phyloP scores from a whole-genome alignment of 2,888 invertebrate genomes.

The Chrysolina haemoptera region DNA sequence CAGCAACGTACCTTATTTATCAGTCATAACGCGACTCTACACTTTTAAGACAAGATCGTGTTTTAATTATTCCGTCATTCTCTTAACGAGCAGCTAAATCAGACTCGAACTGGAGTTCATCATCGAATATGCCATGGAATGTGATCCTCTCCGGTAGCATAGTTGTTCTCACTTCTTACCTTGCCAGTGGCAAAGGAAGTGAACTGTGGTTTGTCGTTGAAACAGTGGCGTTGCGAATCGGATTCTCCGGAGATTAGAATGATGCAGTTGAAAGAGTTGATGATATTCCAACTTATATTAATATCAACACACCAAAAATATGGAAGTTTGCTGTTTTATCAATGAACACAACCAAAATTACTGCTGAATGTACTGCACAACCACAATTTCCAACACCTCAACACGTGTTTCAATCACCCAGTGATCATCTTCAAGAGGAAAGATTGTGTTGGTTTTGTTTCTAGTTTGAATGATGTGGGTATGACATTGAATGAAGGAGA shows the following conservation, averaged over 20 bases:
- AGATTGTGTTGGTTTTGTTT: too few species aligned
- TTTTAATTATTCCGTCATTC: constrained; percentile 23
- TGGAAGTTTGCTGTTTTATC: too few species aligned
- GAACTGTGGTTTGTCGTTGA: constrained; percentile 19
- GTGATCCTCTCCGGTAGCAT: constrained; percentile 31
- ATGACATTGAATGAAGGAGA: too few species aligned
- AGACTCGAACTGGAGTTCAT: constrained; percentile 31
- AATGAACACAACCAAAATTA: too few species aligned
- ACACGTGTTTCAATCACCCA: too few species aligned
- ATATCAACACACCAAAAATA: too few species aligned
- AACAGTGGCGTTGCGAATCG: constrained; percentile 9
- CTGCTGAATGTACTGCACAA: too few species aligned
- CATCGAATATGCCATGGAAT: constrained; percentile 35
- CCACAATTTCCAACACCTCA: too few species aligned
- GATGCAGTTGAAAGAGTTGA: not conserved
- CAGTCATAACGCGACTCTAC: constrained; percentile 1
- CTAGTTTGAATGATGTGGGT: too few species aligned
- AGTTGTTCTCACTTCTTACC: constrained; percentile 36
- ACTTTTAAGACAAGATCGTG: constrained; percentile 1
- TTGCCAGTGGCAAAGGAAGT: constrained; percentile 34
- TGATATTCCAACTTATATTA: too few species aligned
- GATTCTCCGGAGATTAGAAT: not conserved
- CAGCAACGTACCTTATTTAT: not conserved
- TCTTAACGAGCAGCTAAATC: constrained; percentile 32
- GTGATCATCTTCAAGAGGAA: too few species aligned